Evolutionary conservation across 2,113 vertebrate species (phyloP), one percentile per base, ranked within the genome.

Genomic region (Aleadryas rufinucha): DNA sequence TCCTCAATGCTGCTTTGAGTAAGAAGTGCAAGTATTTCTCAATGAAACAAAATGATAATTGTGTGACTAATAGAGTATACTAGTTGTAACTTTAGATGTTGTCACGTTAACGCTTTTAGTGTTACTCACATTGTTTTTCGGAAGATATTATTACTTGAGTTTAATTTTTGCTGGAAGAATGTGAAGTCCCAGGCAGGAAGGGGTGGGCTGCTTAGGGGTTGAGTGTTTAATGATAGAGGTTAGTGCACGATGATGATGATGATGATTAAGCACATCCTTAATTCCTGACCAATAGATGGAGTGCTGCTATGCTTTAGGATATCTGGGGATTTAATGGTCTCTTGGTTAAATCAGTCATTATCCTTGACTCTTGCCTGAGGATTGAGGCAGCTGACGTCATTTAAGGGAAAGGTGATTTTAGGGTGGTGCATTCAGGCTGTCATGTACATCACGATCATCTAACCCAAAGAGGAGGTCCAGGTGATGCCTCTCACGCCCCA

Each of bases 271-370:
- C 75, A 72, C 0, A 3, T 85, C 82, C 87, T 90, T 90, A 93
- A 66, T 77, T 91, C 90, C 93, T 84, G 92, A 70, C 95, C 95
- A 86, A 93, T 90, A 94, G 92, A 86, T 88, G 88, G 79, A 93
- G 95, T 31, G 68, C 95, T 96, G 90, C 90, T 86, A 20, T 7
- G 54, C 87, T 76, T 87, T 45, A 66, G 90, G 42, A 88, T 90
- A 50, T 94, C 64, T 94, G 56, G 63, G 87, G 87, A 79, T 95
- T 96, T 89, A 89, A 61, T 95, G 47, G 49, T 69, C 68, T 90
- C 92, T 91, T 95, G 71, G 71, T 94, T 93, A 92, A 94, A 88
- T 88, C 54, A 63, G 75, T 94, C 68, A 56, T 96, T 92, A 96
- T 91, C 79, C 68, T 96, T 93, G 79, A 87, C 65, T 97, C 77